Evolutionary conservation across 2,888 invertebrate genomes (phyloP).

Genomic region (Pachymerium ferrugineum): DNA sequence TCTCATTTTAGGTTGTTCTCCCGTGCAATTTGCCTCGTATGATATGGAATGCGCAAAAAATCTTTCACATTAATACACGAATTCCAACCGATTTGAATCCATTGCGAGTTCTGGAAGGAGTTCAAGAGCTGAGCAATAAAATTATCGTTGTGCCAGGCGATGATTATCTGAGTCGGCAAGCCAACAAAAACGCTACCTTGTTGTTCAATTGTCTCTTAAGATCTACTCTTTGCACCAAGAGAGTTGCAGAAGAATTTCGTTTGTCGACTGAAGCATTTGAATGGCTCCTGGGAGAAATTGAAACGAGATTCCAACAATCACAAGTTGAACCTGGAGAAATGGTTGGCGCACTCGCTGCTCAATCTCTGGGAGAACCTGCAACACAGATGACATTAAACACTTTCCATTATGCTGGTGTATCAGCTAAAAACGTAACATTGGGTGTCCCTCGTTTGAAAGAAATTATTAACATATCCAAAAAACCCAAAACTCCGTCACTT

Average conservation of each 20-base stretch:
- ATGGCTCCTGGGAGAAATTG: slow-evolving; percentile 99
- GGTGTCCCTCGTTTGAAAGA: slow-evolving; percentile 95
- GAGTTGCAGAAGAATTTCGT: slow-evolving; percentile 92
- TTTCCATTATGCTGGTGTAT: slow-evolving; percentile 99
- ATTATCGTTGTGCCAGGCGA: slow-evolving; percentile 91
- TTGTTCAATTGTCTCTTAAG: slow-evolving; percentile 92
- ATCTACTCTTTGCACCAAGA: slow-evolving; percentile 90
- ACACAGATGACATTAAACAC: slow-evolving; percentile 99
- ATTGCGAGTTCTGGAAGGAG: slow-evolving; percentile 82
- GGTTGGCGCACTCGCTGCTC: slow-evolving; percentile 99
- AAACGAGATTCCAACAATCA: slow-evolving; percentile 95
- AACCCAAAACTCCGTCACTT: slow-evolving; percentile 97
- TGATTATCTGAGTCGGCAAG: slow-evolving; percentile 90
- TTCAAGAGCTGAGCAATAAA: slow-evolving; percentile 79
- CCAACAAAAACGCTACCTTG: slow-evolving; percentile 95
- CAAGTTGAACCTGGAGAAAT: slow-evolving; percentile 92
- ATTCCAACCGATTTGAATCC: slow-evolving; percentile 92
- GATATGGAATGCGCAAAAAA: slow-evolving; percentile 99
- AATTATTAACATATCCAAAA: slow-evolving; percentile 95
- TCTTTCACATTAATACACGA: slow-evolving; percentile 94
- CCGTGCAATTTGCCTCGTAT: slow-evolving; percentile 97
- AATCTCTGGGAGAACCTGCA: slow-evolving; percentile 97
- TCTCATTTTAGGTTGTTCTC: slow-evolving; percentile 67
- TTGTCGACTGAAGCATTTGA: slow-evolving; percentile 95
- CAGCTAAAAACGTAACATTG: slow-evolving; percentile 98